phyloP scores from a whole-genome alignment of 2,888 invertebrate species.

The Aricia artaxerxes region DNA sequence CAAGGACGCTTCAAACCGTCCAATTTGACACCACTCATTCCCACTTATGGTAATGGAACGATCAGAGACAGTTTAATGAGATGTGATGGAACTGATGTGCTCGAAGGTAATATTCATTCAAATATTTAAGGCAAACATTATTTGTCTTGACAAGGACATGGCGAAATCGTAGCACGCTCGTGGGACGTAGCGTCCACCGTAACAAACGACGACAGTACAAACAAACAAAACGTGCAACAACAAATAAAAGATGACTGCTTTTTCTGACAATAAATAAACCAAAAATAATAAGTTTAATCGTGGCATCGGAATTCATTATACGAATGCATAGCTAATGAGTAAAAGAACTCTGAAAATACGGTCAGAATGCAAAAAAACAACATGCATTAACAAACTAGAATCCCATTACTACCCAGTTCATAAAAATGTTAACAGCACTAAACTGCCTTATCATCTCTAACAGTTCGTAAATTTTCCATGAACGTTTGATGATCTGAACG shows the following conservation, averaged over 20 bases:
- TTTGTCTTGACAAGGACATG: conserved; percentile 18
- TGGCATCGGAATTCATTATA: neutral
- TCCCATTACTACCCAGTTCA: neutral
- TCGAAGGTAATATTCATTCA: conserved; percentile 69
- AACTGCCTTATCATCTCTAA: conserved; percentile 11
- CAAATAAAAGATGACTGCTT: neutral
- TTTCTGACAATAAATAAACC: neutral
- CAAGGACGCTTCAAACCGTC: conserved; percentile 64
- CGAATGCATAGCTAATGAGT: neutral
- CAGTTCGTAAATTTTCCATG: conserved; percentile 8
- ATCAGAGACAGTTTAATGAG: conserved; percentile 67
- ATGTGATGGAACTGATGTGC: conserved; percentile 63
- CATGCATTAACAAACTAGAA: neutral
- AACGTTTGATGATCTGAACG: conserved; percentile 20
- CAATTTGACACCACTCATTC: conserved; percentile 74
- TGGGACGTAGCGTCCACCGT: neutral
- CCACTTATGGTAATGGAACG: conserved; percentile 73
- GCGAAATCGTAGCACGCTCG: neutral
- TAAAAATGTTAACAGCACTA: neutral
- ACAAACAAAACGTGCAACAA: neutral
- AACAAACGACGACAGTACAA: neutral
- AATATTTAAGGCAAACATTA: conserved; percentile 41
- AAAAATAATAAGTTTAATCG: neutral
- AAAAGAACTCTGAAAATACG: neutral
- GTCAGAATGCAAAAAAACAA: neutral